Evolutionary conservation across 2,888 invertebrate genomes (phyloP), one percentile per base, ranked within the genome.

Genomic region (Nycteola revayana): DNA sequence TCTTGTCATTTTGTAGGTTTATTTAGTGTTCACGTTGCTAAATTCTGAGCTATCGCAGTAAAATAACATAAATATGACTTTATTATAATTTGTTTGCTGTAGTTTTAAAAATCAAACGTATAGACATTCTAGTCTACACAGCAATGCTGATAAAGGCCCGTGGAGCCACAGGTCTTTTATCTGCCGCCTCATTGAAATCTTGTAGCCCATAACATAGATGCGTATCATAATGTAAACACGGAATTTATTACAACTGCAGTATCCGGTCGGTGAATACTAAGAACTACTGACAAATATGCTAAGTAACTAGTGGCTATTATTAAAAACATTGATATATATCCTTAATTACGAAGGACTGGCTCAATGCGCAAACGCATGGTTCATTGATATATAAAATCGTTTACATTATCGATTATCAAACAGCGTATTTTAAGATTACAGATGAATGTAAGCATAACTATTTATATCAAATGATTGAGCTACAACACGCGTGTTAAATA

Each of bases 181-280:
- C 43, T 52, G 47, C 54, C 31, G 57, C 49, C 60, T 59, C 58
- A 61, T 59, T 67, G 65, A 73, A 67, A 69, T 56, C 58, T 53
- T 60, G 54, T 61, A 56, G 49, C 59, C 52, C 56, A 49, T 60
- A 56, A 55, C 45, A 42, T 42, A 66, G 60, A 71, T 66, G 55
- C 47, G 38, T 49, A 65, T 65, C 62, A 64, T 62, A 70, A 77
- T 75, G 73, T 74, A 73, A 77, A 77, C 76, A 76, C 55, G 62
- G 53, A 66, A 64, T 76, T 76, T 75, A 76, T 75, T 66, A 62
- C 65, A 26, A 52, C 49, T 57, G 3, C 60, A 52, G 65, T 67
- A 71, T 72, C 68, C 71, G 68, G 73, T 71, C 68, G 62, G 66
- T 53, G 50, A 54, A 53, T 69, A 72, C 70, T 71, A 56, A 78